These are phyloP conservation scores for Vidua macroura DNA, from an alignment of 2,113 vertebrate genomes.

Conservation along the genomic window DNA sequence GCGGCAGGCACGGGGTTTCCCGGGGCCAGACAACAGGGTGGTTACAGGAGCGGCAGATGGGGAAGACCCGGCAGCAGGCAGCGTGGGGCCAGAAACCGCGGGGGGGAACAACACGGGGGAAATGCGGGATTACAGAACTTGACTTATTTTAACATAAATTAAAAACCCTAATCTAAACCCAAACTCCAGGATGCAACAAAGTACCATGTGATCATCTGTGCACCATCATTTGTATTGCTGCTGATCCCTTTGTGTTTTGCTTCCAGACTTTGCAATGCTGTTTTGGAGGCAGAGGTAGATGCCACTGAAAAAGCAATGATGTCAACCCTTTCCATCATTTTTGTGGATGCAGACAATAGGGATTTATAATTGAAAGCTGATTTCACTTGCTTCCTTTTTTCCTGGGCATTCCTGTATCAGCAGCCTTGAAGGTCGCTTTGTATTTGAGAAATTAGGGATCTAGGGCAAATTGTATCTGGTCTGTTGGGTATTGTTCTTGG, in stretches of 20 bases:
- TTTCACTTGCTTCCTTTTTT: neutral
- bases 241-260: neutral
- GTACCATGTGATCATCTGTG: neutral
- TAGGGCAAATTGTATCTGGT: neutral
- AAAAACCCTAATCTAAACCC: too few species aligned
- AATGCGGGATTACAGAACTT: too few species aligned
- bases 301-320: neutral
- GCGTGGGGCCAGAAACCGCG: too few species aligned
- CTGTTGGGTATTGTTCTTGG: neutral
- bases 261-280: neutral
- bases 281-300: neutral
- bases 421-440: neutral
- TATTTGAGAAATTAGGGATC: neutral
- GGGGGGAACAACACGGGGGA: too few species aligned
- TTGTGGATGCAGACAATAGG: neutral
- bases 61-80: too few species aligned
- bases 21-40: too few species aligned
- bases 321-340: neutral
- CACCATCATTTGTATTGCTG: neutral
- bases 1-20: too few species aligned
- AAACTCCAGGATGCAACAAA: neutral
- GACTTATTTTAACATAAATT: too few species aligned
- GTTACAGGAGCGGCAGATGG: too few species aligned
- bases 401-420: neutral
- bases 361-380: neutral